These are phyloP conservation scores for Stenotaenia linearis DNA, from an alignment of 2,888 invertebrate species.

Conservation along the genomic window DNA sequence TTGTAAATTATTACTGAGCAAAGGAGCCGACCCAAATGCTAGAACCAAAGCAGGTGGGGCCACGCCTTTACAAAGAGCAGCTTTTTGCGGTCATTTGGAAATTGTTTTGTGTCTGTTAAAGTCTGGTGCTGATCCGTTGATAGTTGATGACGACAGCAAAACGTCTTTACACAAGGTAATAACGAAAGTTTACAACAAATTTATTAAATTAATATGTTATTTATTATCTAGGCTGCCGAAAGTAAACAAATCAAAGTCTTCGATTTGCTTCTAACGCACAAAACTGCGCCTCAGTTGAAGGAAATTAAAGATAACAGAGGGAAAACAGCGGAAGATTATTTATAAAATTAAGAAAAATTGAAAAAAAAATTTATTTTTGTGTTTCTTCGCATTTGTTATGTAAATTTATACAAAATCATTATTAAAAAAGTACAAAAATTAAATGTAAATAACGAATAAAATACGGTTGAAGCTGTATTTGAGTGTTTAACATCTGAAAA, in stretches of 20 bases:
- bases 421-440: no score
- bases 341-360: neutral
- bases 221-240: constrained; percentile 28
- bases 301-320: constrained; percentile 22
- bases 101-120: constrained; percentile 62
- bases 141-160: constrained; percentile 72
- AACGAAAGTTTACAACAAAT: neutral
- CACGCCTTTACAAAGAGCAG: constrained; percentile 77
- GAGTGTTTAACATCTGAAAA: no score
- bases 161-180: constrained; percentile 70
- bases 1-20: constrained; percentile 61
- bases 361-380: no score
- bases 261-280: neutral
- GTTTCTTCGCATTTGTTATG: neutral
- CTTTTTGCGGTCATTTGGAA: constrained; percentile 56
- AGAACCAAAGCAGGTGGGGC: constrained; percentile 68
- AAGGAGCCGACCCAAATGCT: constrained; percentile 67
- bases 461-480: no score
- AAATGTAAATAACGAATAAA: no score
- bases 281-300: neutral
- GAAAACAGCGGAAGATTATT: constrained; percentile 17
- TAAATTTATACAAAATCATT: no score
- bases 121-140: constrained; percentile 57
- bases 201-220: neutral
- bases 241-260: neutral